phyloP scores from a whole-genome alignment of 2,888 invertebrate species.

The Amaurobius ferox region DNA sequence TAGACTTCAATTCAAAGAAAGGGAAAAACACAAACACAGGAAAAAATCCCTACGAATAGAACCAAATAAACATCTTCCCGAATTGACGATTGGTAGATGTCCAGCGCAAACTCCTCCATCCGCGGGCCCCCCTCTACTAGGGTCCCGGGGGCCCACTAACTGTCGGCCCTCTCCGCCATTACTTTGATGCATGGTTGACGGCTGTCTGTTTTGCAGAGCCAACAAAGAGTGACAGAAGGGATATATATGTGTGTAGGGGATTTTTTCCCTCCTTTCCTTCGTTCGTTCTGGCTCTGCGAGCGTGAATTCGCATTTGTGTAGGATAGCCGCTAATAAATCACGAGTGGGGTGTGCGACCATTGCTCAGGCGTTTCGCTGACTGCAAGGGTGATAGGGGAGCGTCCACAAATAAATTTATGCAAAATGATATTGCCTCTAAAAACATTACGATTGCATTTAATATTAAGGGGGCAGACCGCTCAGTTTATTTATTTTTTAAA shows the following conservation, averaged over 20 bases:
- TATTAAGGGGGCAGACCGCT: too few species aligned
- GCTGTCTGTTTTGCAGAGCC: conserved; percentile 62
- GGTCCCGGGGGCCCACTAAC: conserved; percentile 56
- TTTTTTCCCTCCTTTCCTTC: conserved; percentile 36
- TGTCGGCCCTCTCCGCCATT: conserved; percentile 59
- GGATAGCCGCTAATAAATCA: conserved; percentile 72
- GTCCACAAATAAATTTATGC: conserved; percentile 43
- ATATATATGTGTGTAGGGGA: conserved; percentile 30
- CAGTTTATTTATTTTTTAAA: too few species aligned
- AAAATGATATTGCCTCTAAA: too few species aligned
- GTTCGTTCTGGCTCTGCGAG: conserved; percentile 46
- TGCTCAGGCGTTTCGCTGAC: conserved; percentile 52
- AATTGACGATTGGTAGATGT: conserved; percentile 61
- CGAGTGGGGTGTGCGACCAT: conserved; percentile 39
- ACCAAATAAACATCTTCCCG: conserved; percentile 60
- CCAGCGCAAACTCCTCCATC: conserved; percentile 34
- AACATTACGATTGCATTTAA: too few species aligned
- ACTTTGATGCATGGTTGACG: conserved; percentile 70
- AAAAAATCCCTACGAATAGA: conserved; percentile 10
- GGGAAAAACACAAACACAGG: neutral
- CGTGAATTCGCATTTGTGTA: conserved; percentile 69
- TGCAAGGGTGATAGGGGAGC: conserved; percentile 30
- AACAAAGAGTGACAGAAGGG: conserved; percentile 62
- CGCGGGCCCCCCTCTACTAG: conserved; percentile 17
- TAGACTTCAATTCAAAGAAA: conserved; percentile 26